These are phyloP conservation scores for Eupithecia vulgata DNA, from an alignment of 2,888 invertebrate species.

Conservation along the genomic window DNA sequence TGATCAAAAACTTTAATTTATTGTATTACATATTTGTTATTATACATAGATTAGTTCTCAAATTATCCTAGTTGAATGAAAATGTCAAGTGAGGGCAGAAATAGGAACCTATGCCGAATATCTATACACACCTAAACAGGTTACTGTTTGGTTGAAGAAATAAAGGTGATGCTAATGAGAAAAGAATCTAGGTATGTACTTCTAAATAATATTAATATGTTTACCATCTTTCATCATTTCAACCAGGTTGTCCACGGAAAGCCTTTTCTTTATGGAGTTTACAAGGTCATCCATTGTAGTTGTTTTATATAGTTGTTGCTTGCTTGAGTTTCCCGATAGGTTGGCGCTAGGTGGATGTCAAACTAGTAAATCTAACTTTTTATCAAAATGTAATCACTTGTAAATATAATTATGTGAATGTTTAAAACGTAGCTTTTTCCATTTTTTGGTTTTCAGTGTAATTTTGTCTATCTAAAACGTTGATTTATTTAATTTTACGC, in stretches of 20 bases:
- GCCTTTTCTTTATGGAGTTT: slow-evolving; percentile 58
- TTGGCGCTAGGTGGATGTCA: background rate
- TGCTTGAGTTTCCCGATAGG: background rate
- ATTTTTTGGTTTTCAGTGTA: background rate
- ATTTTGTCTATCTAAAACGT: background rate
- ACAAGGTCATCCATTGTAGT: slow-evolving; percentile 63
- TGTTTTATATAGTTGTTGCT: background rate
- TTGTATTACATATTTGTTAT: no score
- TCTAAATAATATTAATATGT: background rate
- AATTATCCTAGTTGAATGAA: background rate
- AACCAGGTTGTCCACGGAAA: slow-evolving; percentile 55
- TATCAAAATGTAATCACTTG: background rate
- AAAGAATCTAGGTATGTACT: slow-evolving; percentile 26
- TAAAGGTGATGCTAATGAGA: background rate
- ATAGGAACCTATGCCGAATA: background rate
- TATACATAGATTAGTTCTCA: background rate
- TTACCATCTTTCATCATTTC: slow-evolving; percentile 57
- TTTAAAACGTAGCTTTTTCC: background rate
- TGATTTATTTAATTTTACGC: background rate
- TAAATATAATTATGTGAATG: background rate
- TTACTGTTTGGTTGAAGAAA: background rate
- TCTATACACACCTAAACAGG: background rate
- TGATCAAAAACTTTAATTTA: no score
- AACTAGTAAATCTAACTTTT: background rate
- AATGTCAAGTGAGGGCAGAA: background rate